These are phyloP conservation scores for Globodera rostochiensis DNA, from an alignment of 1,140 invertebrate genomes.

Conservation along the genomic window DNA sequence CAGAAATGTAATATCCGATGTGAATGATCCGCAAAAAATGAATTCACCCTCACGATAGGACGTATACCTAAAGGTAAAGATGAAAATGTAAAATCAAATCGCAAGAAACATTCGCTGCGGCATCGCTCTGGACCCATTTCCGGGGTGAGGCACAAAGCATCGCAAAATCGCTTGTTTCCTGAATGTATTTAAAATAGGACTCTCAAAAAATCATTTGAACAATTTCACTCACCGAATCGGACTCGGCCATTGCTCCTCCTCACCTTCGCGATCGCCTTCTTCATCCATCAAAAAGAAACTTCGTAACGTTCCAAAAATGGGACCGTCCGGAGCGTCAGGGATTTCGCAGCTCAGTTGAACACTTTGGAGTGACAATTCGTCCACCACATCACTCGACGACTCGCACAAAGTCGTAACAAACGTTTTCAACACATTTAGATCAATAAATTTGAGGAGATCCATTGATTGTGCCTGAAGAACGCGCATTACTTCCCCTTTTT, in stretches of 20 bases:
- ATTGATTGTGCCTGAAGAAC: slow-evolving; percentile 4
- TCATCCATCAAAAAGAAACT: slow-evolving; percentile 15
- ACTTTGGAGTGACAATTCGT: slow-evolving; percentile 10
- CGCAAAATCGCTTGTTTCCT: slow-evolving; percentile 26
- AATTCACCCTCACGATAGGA: slow-evolving; percentile 21
- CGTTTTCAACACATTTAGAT: neutral
- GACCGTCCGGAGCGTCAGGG: slow-evolving; percentile 18
- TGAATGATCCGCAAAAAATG: slow-evolving; percentile 24
- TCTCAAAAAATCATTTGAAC: neutral
- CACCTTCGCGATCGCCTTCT: neutral
- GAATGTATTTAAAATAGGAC: neutral
- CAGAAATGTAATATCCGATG: slow-evolving; percentile 15
- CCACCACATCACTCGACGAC: neutral
- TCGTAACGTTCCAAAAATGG: slow-evolving; percentile 6
- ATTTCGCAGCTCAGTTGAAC: neutral
- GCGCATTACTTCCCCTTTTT: neutral
- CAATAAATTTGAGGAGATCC: neutral
- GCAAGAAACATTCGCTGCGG: slow-evolving; percentile 21
- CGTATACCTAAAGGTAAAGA: slow-evolving; percentile 17
- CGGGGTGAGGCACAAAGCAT: slow-evolving; percentile 10
- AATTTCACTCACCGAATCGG: neutral
- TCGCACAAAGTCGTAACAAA: neutral
- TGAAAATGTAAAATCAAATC: neutral
- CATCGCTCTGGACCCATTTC: slow-evolving; percentile 19
- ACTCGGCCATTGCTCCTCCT: neutral